Evolutionary conservation across 2,113 vertebrate species (phyloP).

Genomic region (Corythornis cristatus): DNA sequence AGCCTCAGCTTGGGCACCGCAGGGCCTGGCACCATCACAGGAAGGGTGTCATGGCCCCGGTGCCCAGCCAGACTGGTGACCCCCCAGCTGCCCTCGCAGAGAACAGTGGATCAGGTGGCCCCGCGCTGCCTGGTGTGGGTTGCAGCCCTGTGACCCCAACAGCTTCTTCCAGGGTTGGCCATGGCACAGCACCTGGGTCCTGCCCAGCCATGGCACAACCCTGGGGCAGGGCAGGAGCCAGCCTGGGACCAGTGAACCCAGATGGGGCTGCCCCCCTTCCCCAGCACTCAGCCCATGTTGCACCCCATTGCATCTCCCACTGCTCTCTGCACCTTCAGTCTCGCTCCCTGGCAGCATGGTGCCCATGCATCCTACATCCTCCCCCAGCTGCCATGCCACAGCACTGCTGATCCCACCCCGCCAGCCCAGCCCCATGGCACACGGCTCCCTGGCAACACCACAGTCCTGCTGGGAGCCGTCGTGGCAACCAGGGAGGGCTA

Average conservation of each 20-base stretch:
- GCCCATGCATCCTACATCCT: accelerated
- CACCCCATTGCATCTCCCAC: accelerated
- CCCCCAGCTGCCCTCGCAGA: not conserved
- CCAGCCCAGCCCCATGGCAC: accelerated
- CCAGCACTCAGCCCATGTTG: too few species aligned
- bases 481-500: accelerated
- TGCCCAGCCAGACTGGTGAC: too few species aligned
- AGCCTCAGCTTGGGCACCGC: accelerated
- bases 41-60: not conserved
- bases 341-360: not conserved
- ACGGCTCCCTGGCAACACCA: accelerated
- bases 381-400: accelerated
- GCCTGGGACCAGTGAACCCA: not conserved
- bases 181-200: not conserved
- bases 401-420: not conserved
- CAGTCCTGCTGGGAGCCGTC: accelerated
- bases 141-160: accelerated
- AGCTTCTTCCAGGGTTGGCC: not conserved
- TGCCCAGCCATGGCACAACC: not conserved
- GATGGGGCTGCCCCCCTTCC: not conserved
- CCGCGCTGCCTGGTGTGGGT: accelerated
- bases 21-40: not conserved
- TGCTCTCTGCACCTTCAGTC: too few species aligned
- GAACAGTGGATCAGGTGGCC: too few species aligned
- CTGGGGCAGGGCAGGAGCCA: too few species aligned